phyloP scores from a whole-genome alignment of 2,888 invertebrate species.

The Drosophila flavopinicola region DNA sequence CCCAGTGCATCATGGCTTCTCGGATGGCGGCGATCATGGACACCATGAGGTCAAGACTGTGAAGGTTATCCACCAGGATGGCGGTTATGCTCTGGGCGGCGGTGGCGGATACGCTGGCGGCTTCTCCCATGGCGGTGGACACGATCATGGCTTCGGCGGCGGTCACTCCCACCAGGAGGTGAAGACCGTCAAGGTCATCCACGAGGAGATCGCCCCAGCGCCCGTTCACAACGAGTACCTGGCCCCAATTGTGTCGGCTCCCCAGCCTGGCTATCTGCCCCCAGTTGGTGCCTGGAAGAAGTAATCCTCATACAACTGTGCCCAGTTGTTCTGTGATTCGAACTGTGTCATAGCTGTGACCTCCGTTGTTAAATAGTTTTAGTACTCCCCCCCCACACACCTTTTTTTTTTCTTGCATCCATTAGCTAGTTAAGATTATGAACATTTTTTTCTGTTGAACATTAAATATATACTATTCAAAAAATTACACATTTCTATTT shows the following conservation, averaged over 20 bases:
- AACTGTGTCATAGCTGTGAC: constrained; percentile 64
- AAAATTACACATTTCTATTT: neutral
- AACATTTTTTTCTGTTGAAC: constrained; percentile 52
- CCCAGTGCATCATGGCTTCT: constrained; percentile 16
- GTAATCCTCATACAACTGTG: constrained; percentile 33
- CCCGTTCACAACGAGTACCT: constrained; percentile 49
- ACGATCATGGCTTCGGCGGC: constrained; percentile 28
- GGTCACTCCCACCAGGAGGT: constrained; percentile 55
- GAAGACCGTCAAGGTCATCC: constrained; percentile 70
- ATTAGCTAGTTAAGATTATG: constrained; percentile 27
- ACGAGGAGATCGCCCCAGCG: constrained; percentile 52
- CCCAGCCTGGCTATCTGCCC: constrained; percentile 65
- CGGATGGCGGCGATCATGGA: constrained; percentile 60
- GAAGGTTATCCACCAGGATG: constrained; percentile 68
- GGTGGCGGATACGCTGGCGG: constrained; percentile 44
- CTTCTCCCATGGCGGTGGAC: constrained; percentile 26
- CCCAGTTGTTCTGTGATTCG: constrained; percentile 53
- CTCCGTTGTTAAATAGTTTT: constrained; percentile 72
- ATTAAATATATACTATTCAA: constrained; percentile 25
- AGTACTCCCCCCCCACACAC: constrained; percentile 17
- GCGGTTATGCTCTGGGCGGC: constrained; percentile 48
- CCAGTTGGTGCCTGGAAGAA: constrained; percentile 72
- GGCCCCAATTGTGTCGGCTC: constrained; percentile 56
- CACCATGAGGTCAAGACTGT: constrained; percentile 67
- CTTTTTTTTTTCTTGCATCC: constrained; percentile 37